These are phyloP conservation scores for Clarias macrocephalus DNA, from an alignment of 2,113 vertebrate species.

Conservation along the genomic window DNA sequence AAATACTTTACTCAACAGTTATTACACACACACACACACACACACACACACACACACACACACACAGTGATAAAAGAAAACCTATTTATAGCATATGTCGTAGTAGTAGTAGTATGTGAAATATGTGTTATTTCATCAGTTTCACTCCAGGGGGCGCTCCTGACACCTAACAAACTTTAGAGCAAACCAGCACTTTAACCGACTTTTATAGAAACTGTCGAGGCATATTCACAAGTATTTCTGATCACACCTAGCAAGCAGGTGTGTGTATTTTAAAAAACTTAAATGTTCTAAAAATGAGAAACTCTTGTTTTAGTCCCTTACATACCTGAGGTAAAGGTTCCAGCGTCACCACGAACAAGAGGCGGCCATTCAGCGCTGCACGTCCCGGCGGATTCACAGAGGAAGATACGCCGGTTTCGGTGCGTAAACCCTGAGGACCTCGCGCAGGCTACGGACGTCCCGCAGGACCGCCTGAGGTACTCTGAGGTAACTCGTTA, in stretches of 20 bases:
- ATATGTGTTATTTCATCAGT: background rate
- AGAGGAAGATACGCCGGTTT: background rate
- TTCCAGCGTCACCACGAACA: background rate
- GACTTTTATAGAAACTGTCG: background rate
- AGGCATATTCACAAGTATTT: background rate
- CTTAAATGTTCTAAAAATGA: background rate
- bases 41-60: slow-evolving; percentile 6
- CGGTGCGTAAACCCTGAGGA: background rate
- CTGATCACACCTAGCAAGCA: rapidly evolving
- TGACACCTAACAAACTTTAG: background rate
- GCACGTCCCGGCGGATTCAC: background rate
- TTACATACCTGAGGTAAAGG: background rate
- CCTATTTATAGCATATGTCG: background rate
- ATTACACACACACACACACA: background rate
- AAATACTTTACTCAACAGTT: too few species aligned
- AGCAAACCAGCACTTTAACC: background rate
- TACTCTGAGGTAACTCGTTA: background rate
- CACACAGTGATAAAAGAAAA: background rate
- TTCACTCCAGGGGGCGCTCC: slow-evolving; percentile 17
- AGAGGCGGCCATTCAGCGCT: background rate
- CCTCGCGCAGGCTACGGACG: background rate
- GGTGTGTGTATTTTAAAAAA: background rate
- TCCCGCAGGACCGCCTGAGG: background rate
- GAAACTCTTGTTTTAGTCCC: background rate
- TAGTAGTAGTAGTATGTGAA: background rate